phyloP scores from a whole-genome alignment of 1,140 invertebrate genomes.

The Ericerus pela region DNA sequence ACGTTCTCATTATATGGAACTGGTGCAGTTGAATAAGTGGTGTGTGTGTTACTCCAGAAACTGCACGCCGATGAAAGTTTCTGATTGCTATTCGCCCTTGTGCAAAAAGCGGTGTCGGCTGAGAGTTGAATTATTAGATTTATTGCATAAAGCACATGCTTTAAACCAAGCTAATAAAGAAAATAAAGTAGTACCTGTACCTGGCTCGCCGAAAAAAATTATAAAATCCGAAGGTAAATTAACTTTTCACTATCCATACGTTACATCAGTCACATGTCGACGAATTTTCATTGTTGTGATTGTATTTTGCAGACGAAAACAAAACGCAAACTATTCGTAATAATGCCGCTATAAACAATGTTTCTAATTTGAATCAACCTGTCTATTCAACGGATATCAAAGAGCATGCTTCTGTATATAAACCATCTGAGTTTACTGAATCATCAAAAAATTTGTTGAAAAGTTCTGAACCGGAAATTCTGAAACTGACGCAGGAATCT shows the following conservation, averaged over 20 bases:
- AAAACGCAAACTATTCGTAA: background rate
- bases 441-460: background rate
- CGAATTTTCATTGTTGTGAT: background rate
- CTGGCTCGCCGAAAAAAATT: background rate
- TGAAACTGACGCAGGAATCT: background rate
- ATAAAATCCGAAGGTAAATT: constrained; percentile 1
- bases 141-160: constrained; percentile 45
- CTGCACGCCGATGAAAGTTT: constrained; percentile 42
- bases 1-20: constrained; percentile 17
- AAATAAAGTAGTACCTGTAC: background rate
- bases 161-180: constrained; percentile 2
- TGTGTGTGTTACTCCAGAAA: constrained; percentile 50
- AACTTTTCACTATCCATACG: too few species aligned
- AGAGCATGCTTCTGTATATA: background rate
- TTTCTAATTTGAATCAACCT: background rate
- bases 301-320: background rate
- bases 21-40: constrained; percentile 38
- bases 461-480: background rate
- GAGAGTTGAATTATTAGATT: constrained; percentile 45
- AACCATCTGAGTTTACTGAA: background rate
- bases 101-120: constrained; percentile 52
- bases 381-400: background rate
- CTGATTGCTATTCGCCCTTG: constrained; percentile 58
- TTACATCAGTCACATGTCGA: too few species aligned
- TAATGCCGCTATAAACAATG: background rate